phyloP scores from a whole-genome alignment of 2,113 vertebrate genomes.

The Melanerpes aurifrons region DNA sequence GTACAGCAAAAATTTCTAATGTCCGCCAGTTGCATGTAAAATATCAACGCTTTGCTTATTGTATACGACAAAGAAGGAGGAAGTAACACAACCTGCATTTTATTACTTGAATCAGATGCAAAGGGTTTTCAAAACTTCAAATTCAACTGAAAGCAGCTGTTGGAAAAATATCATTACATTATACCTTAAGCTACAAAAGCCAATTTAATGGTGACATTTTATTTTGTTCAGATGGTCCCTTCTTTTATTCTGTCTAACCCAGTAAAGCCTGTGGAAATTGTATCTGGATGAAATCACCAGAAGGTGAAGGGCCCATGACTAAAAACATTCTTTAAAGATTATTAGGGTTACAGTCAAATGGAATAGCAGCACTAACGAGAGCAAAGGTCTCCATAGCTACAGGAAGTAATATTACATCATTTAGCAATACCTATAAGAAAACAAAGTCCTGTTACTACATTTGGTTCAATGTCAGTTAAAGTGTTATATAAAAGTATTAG shows the following conservation, averaged over 20 bases:
- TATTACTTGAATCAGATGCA: constrained; percentile 78
- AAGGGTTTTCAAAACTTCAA: constrained; percentile 75
- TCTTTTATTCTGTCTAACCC: constrained; percentile 76
- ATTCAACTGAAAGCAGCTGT: constrained; percentile 82
- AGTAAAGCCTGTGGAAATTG: constrained; percentile 75
- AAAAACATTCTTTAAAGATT: constrained; percentile 81
- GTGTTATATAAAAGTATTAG: constrained; percentile 6
- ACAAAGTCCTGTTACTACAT: constrained; percentile 18
- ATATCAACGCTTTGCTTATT: constrained; percentile 62
- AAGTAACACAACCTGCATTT: constrained; percentile 78
- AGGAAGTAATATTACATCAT: constrained; percentile 65
- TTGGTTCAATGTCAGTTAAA: constrained; percentile 10
- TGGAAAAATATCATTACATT: constrained; percentile 78
- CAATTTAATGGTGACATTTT: constrained; percentile 82
- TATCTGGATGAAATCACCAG: constrained; percentile 81
- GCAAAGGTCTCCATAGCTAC: constrained; percentile 62
- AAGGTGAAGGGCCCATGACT: constrained; percentile 79
- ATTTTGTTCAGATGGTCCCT: constrained; percentile 82
- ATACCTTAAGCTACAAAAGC: constrained; percentile 79
- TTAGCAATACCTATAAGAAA: constrained; percentile 17
- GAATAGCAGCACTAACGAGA: constrained; percentile 71
- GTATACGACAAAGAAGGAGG: constrained; percentile 69
- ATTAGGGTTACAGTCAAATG: constrained; percentile 66
- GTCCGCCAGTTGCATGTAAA: constrained; percentile 49
- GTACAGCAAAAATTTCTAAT: constrained; percentile 51